Conservation (phyloP, 2,113 vertebrate species). For the Laticauda colubrina region DNA sequence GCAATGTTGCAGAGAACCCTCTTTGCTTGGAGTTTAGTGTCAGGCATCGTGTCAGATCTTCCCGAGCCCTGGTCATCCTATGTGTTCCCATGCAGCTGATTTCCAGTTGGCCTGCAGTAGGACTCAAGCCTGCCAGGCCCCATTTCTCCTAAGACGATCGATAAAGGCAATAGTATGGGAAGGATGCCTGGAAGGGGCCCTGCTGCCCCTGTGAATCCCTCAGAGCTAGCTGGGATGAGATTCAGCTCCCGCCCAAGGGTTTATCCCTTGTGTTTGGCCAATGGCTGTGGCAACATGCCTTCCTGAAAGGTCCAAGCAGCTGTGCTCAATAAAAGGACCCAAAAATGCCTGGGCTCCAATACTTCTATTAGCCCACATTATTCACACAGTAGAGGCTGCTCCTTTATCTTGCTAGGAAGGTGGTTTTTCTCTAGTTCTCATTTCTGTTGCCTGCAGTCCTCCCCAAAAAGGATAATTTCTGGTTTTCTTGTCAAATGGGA, state of each 20-base stretch:
- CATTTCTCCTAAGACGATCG: slow-evolving; percentile 68
- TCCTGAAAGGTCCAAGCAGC: neutral
- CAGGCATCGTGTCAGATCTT: neutral
- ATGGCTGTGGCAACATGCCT: no score
- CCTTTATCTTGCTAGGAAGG: neutral
- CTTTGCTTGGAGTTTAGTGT: neutral
- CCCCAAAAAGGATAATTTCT: neutral
- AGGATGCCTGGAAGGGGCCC: slow-evolving; percentile 36
- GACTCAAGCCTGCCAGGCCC: slow-evolving; percentile 8
- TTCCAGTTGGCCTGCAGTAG: slow-evolving; percentile 37
- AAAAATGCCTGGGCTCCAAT: neutral
- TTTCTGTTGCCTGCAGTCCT: neutral
- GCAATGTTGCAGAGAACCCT: neutral
- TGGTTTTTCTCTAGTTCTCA: neutral
- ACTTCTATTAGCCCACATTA: neutral
- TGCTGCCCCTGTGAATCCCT: slow-evolving; percentile 20
- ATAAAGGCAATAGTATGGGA: slow-evolving; percentile 38
- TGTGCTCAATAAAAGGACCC: no score
- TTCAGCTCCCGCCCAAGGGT: neutral
- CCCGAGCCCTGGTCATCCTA: neutral
- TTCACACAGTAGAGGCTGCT: neutral
- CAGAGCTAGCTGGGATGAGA: slow-evolving; percentile 60
- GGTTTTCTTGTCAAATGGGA: neutral
- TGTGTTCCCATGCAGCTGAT: slow-evolving; percentile 30
- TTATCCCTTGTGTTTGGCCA: neutral